Conservation (phyloP, 1,140 invertebrate genomes). For the Leptopilina clavipes region DNA sequence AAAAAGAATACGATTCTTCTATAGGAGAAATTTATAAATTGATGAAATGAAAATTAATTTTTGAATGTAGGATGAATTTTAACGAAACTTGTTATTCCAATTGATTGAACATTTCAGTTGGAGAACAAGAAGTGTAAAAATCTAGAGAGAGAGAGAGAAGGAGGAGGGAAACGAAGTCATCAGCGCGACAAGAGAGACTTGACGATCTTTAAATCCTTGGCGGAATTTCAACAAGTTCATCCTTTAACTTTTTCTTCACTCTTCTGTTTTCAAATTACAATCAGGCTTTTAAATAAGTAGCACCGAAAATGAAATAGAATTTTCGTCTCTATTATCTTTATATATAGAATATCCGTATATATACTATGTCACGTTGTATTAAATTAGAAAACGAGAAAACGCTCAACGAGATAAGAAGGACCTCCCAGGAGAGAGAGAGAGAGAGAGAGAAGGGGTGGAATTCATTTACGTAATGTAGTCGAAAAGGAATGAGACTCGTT, state of each 20-base stretch:
- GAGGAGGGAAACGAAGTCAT: not conserved
- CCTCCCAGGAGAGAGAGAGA: not conserved
- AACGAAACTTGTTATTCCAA: constrained; percentile 24
- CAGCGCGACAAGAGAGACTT: not conserved
- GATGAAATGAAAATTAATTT: not conserved
- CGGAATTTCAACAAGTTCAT: constrained; percentile 20
- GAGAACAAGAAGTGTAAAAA: not conserved
- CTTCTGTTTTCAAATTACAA: constrained; percentile 25
- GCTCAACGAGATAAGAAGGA: not conserved
- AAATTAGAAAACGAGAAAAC: constrained; percentile 43
- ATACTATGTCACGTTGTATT: constrained; percentile 35
- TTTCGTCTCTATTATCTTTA: not conserved
- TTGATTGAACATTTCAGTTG: not conserved
- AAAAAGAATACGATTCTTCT: no score
- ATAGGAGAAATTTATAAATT: not conserved
- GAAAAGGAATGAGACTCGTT: not conserved
- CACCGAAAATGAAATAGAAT: constrained; percentile 7
- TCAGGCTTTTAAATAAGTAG: constrained; percentile 37
- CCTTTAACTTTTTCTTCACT: not conserved
- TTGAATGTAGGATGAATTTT: not conserved
- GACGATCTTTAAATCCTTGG: constrained; percentile 15
- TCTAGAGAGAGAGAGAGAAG: not conserved
- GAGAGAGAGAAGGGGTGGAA: not conserved
- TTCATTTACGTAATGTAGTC: constrained; percentile 37
- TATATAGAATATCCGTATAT: not conserved